Percentiles rank a stretch among this genome's conserved stretches.
Conservation (phyloP, 2,888 invertebrate genomes). For the Loripinus fragilis region DNA sequence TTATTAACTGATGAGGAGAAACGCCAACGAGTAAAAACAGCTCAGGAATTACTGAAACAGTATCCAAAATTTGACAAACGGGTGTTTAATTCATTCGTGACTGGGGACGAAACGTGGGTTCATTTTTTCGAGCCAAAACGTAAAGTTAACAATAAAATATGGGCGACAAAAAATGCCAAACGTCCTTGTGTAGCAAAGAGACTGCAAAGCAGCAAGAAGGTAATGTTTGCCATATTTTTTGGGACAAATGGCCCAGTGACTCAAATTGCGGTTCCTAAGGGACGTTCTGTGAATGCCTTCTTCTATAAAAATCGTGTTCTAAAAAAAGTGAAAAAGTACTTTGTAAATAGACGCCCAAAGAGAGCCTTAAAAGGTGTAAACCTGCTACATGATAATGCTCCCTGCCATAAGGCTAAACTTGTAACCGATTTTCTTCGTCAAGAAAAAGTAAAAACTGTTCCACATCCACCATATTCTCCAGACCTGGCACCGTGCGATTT, state of each 20-base stretch:
- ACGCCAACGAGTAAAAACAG: too few relatives aligned
- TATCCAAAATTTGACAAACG: too few relatives aligned
- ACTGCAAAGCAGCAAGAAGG: conserved; percentile 1
- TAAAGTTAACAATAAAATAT: conserved; percentile 4
- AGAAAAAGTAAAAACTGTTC: too few relatives aligned
- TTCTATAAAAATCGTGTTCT: background rate
- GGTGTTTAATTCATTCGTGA: conserved; percentile 14
- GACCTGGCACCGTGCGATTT: too few relatives aligned
- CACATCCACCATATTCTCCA: too few relatives aligned
- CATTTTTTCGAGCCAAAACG: background rate
- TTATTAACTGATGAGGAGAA: too few relatives aligned
- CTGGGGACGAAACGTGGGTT: conserved; percentile 19
- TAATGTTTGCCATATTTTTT: background rate
- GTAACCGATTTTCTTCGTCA: too few relatives aligned
- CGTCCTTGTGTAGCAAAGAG: conserved; percentile 9
- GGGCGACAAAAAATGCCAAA: too few relatives aligned
- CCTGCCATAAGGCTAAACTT: too few relatives aligned
- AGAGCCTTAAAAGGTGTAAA: background rate
- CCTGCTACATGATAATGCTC: conserved; percentile 11
- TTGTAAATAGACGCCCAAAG: background rate
- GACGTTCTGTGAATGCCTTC: background rate
- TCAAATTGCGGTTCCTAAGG: conserved; percentile 5
- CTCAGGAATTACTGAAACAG: too few relatives aligned
- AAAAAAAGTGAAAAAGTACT: background rate
- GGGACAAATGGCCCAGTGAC: background rate